phyloP scores from a whole-genome alignment of 2,113 vertebrate species.

The Takifugu bimaculatus region DNA sequence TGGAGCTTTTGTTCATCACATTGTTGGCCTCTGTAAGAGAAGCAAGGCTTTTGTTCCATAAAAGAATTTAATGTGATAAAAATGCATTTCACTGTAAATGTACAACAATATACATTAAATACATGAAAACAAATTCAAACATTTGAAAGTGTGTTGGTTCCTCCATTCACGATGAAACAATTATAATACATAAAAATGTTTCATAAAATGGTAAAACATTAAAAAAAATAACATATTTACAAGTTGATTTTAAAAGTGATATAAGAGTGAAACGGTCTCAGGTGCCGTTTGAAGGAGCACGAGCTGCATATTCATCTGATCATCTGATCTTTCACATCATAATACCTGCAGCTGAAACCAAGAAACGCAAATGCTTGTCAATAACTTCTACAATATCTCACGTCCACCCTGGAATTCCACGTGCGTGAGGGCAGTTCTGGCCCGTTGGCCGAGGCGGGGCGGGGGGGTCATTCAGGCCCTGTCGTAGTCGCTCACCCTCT shows the following conservation, averaged over 20 bases:
- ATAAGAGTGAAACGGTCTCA: background rate
- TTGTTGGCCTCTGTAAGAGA: background rate
- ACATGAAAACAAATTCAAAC: background rate
- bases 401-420: background rate
- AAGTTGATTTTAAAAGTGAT: conserved; percentile 5
- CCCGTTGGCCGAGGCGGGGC: background rate
- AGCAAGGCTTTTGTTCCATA: conserved; percentile 13
- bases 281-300: no score
- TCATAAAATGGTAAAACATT: background rate
- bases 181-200: background rate
- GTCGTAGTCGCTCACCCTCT: conserved; percentile 83
- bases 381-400: background rate
- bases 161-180: no score
- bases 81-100: conserved; percentile 25
- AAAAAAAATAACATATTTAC: conserved; percentile 32
- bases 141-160: no score
- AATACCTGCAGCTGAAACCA: no score
- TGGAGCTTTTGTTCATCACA: no score
- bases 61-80: conserved; percentile 53
- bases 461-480: conserved; percentile 35
- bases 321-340: no score
- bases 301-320: no score
- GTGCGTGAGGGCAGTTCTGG: background rate
- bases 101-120: conserved; percentile 8
- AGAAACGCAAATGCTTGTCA: no score